Percentiles rank a stretch among this genome's conserved stretches.
These are phyloP conservation scores for Ecdyonurus torrentis DNA, from an alignment of 2,888 invertebrate genomes.

Conservation along the genomic window DNA sequence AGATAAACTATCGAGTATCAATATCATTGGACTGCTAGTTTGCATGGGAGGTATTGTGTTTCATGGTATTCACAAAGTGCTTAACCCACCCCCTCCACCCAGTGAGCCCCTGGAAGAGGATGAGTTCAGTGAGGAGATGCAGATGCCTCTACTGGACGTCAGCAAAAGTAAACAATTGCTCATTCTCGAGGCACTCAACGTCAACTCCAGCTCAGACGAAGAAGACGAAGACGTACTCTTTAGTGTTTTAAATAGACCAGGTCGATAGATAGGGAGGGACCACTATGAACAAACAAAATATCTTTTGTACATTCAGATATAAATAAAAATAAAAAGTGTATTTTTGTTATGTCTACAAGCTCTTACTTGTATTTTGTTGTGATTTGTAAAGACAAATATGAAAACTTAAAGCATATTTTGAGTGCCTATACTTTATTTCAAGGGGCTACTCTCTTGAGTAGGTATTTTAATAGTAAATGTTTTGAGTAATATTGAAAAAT, in stretches of 20 bases:
- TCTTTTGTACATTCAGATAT: no score
- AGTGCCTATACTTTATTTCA: no score
- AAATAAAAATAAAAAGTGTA: no score
- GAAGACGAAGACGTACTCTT: conserved; percentile 16
- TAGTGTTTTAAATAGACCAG: conserved; percentile 15
- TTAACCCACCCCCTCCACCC: background rate
- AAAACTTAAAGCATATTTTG: no score
- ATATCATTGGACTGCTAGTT: conserved; percentile 67
- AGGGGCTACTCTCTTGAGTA: no score
- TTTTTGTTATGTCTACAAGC: no score
- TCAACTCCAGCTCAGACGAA: conserved; percentile 13
- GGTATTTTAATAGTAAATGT: no score
- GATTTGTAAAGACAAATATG: no score
- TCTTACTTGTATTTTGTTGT: no score
- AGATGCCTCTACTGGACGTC: conserved; percentile 5
- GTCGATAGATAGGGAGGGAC: background rate
- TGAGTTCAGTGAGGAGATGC: background rate
- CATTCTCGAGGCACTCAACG: background rate
- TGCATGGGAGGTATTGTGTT: conserved; percentile 77
- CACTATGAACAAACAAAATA: no score
- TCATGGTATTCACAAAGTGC: conserved; percentile 58
- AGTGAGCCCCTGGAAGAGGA: background rate
- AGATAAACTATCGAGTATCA: conserved; percentile 66
- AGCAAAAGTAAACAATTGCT: background rate
- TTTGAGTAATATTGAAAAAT: no score